Evolutionary conservation across 2,888 invertebrate species (phyloP).

Genomic region (Lymantria dispar): DNA sequence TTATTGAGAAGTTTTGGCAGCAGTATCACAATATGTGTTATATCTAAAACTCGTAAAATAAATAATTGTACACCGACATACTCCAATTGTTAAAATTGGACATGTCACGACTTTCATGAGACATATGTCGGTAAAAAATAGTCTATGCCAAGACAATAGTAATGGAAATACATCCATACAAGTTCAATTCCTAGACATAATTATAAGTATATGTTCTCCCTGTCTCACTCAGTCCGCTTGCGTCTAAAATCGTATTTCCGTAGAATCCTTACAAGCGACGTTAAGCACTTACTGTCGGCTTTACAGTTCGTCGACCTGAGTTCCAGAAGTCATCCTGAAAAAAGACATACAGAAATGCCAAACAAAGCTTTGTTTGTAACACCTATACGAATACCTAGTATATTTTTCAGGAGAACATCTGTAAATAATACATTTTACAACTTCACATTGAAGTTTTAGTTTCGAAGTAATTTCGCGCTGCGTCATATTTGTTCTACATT

Average conservation of each 20-base stretch:
- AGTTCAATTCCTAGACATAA: conserved; percentile 23
- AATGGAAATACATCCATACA: conserved; percentile 38
- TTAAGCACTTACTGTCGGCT: conserved; percentile 77
- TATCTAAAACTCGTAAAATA: conserved; percentile 53
- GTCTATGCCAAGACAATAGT: conserved; percentile 36
- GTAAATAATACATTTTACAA: conserved; percentile 44
- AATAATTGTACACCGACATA: conserved; percentile 43
- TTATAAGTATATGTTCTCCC: conserved; percentile 41
- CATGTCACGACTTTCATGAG: no score
- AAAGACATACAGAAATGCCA: conserved; percentile 52
- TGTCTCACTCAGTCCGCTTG: conserved; percentile 53
- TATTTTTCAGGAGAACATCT: conserved; percentile 20
- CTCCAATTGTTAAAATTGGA: conserved; percentile 35
- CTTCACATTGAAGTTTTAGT: conserved; percentile 36
- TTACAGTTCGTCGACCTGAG: conserved; percentile 76
- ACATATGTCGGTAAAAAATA: no score
- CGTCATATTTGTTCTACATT: conserved; percentile 44
- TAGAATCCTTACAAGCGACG: conserved; percentile 81
- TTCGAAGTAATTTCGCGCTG: conserved; percentile 24
- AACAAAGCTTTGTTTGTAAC: conserved; percentile 54
- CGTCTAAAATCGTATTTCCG: conserved; percentile 81
- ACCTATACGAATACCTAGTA: conserved; percentile 27
- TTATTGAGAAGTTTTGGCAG: conserved; percentile 22
- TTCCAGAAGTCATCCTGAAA: conserved; percentile 63
- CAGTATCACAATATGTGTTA: conserved; percentile 31